These are phyloP conservation scores for Entosphenus tridentatus DNA, from an alignment of 2,113 vertebrate species.

Conservation along the genomic window DNA sequence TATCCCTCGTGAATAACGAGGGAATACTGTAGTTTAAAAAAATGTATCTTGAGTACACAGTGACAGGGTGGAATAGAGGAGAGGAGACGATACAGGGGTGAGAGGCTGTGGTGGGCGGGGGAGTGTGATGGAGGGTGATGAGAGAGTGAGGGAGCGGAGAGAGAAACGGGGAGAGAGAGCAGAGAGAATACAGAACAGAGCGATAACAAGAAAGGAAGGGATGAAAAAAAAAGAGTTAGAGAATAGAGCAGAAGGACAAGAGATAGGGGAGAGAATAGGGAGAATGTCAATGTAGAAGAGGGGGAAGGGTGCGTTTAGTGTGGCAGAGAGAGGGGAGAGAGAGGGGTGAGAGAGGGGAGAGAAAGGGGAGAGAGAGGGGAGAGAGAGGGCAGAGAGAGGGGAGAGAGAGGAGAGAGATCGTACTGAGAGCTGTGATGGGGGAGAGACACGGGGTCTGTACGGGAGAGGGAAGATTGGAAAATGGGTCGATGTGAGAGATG, in stretches of 20 bases:
- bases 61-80: neutral
- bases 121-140: neutral
- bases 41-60: neutral
- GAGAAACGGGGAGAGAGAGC: neutral
- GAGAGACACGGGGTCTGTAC: neutral
- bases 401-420: neutral
- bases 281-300: neutral
- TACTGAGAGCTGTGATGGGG: neutral
- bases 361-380: neutral
- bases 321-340: neutral
- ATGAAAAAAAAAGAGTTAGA: neutral
- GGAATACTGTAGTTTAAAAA: neutral
- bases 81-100: neutral
- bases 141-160: neutral
- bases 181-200: neutral
- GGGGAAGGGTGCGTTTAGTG: neutral
- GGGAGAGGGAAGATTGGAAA: neutral
- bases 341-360: no score
- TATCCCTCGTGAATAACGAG: no score
- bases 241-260: neutral
- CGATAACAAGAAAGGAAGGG: neutral
- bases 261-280: neutral
- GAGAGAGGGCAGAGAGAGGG: neutral
- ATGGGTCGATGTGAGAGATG: neutral
- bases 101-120: neutral